These are phyloP conservation scores for Campopleginae sp. DNA, from an alignment of 2,888 invertebrate genomes.

Conservation along the genomic window DNA sequence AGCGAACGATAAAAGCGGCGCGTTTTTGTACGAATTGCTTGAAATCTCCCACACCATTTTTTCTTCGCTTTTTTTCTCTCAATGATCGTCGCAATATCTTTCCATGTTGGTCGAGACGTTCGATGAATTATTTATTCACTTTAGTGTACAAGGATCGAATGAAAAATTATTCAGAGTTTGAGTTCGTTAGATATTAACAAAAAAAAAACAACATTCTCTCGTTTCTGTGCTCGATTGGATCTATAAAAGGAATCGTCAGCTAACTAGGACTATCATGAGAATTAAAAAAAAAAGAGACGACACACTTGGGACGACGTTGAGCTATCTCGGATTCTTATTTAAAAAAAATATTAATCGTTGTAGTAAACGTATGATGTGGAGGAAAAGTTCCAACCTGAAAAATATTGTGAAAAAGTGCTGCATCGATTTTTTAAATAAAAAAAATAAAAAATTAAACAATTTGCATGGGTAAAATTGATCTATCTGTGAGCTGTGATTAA, in stretches of 20 bases:
- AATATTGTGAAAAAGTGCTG: background rate
- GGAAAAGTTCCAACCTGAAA: background rate
- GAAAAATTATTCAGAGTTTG: background rate
- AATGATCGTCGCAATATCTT: background rate
- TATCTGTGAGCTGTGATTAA: background rate
- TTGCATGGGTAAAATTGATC: background rate
- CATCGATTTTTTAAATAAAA: background rate
- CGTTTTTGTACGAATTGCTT: background rate
- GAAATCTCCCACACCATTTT: slow-evolving; percentile 1
- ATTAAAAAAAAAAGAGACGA: background rate
- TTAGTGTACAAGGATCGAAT: slow-evolving; percentile 1
- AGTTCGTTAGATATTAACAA: background rate
- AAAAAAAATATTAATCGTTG: background rate
- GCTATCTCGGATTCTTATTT: background rate
- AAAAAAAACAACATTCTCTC: background rate
- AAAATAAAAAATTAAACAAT: background rate
- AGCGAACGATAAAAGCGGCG: background rate
- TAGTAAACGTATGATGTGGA: background rate
- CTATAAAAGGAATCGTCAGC: slow-evolving; percentile 17
- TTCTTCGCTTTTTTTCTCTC: background rate
- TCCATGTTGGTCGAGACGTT: slow-evolving; percentile 20
- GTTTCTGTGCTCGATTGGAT: background rate
- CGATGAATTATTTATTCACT: slow-evolving; percentile 60
- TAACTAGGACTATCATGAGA: background rate
- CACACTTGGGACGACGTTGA: background rate